These are phyloP conservation scores for Anser brachyrhynchus DNA, from an alignment of 2,113 vertebrate species.

Conservation along the genomic window DNA sequence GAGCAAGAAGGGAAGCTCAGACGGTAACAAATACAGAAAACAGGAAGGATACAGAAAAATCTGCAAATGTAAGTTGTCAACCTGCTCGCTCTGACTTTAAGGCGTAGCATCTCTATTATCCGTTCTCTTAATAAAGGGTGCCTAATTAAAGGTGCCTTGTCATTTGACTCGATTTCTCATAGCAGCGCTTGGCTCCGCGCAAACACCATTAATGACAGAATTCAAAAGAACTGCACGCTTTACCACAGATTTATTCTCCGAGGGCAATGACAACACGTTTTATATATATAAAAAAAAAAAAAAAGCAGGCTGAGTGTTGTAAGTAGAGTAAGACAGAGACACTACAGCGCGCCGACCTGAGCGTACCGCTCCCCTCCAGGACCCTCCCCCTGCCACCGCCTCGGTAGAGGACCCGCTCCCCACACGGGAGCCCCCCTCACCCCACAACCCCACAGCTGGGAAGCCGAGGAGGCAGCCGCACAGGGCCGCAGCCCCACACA, in stretches of 20 bases:
- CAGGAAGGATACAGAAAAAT: not conserved
- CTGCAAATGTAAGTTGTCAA: not conserved
- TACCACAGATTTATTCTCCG: not conserved
- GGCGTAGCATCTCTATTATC: not conserved
- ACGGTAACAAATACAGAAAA: not conserved
- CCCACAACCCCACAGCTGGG: no score
- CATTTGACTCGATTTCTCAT: not conserved
- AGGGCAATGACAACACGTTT: not conserved
- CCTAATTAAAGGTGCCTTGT: not conserved
- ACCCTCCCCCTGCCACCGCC: no score
- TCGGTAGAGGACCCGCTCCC: no score
- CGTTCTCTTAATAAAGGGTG: not conserved
- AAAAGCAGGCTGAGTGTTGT: fast-evolving
- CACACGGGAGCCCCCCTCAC: not conserved
- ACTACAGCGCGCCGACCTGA: not conserved
- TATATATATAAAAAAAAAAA: no score
- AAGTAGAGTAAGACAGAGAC: not conserved
- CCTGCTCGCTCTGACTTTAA: fast-evolving
- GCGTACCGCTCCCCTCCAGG: not conserved
- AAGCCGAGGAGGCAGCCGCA: not conserved
- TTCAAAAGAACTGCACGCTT: not conserved
- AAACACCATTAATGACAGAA: not conserved
- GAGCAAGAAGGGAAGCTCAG: not conserved
- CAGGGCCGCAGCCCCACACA: no score
- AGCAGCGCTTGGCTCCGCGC: not conserved